A percentile compares a stretch with the other conserved stretches of the same genome.
Evolutionary conservation across 2,888 invertebrate species (phyloP).

Genomic region (Ophraella communa): DNA sequence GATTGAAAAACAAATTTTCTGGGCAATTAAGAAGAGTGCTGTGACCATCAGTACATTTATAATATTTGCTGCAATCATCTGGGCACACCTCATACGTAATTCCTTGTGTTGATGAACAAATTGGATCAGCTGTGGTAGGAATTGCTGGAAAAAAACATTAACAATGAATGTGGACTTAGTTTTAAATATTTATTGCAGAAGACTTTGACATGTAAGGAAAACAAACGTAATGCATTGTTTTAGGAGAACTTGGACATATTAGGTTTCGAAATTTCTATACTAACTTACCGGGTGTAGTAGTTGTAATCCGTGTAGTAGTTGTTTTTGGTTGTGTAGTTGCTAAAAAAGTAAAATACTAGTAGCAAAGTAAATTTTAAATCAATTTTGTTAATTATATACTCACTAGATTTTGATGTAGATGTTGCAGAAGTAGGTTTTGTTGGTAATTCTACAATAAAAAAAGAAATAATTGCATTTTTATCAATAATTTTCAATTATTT

Average conservation of each 20-base stretch:
- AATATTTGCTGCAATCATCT: conserved; percentile 11
- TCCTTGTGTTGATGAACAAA: not conserved
- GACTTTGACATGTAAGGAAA: too few relatives aligned
- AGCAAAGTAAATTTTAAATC: too few relatives aligned
- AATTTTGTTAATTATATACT: not conserved
- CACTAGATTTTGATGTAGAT: not conserved
- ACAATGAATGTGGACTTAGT: too few relatives aligned
- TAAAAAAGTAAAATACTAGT: not conserved
- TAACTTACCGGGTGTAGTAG: conserved; percentile 1
- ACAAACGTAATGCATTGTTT: too few relatives aligned
- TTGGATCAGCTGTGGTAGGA: not conserved
- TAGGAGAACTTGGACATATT: too few relatives aligned
- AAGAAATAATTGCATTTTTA: too few relatives aligned
- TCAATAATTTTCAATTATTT: too few relatives aligned
- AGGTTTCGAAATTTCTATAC: too few relatives aligned
- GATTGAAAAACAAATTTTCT: conserved; percentile 6
- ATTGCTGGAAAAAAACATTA: not conserved
- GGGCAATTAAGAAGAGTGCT: conserved; percentile 1
- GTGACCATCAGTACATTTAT: not conserved
- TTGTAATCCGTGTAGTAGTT: not conserved
- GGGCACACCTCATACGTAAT: not conserved
- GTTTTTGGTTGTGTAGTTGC: not conserved
- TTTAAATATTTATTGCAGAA: too few relatives aligned
- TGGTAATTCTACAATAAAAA: not conserved
- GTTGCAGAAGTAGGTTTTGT: not conserved